Evolutionary conservation across 2,888 invertebrate species (phyloP).

Genomic region (Troglohyphantes excavatus): DNA sequence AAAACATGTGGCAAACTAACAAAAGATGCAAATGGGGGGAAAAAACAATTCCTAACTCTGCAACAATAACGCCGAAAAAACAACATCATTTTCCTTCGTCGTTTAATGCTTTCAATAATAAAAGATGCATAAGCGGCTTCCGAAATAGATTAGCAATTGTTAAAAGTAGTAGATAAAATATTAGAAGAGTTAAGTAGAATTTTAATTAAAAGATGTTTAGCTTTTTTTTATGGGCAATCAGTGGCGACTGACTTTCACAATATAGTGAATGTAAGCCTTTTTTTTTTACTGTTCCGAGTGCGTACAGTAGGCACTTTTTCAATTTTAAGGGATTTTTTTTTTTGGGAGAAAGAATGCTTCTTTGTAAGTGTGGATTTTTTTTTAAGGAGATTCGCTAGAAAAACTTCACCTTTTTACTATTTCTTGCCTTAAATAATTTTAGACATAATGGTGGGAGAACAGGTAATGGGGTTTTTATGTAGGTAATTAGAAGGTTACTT

Average conservation of each 20-base stretch:
- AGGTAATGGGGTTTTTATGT: slow-evolving; percentile 1
- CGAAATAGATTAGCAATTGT: slow-evolving; percentile 68
- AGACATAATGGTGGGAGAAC: not conserved
- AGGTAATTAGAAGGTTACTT: not conserved
- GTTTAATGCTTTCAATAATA: slow-evolving; percentile 48
- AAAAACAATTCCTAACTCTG: slow-evolving; percentile 42
- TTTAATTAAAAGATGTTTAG: slow-evolving; percentile 70
- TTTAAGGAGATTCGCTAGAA: not conserved
- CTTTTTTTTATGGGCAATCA: slow-evolving; percentile 55
- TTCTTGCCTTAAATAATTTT: not conserved
- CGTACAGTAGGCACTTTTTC: slow-evolving; percentile 21
- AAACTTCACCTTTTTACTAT: not conserved
- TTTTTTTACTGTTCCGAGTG: not conserved
- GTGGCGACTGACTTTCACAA: slow-evolving; percentile 58
- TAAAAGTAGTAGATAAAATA: slow-evolving; percentile 69
- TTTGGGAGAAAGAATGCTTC: not conserved
- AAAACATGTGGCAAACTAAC: slow-evolving; percentile 60
- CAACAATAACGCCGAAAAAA: slow-evolving; percentile 53
- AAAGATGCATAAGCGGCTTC: slow-evolving; percentile 31
- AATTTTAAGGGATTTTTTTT: slow-evolving; percentile 22
- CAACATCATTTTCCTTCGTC: slow-evolving; percentile 32
- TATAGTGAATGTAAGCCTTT: slow-evolving; percentile 22
- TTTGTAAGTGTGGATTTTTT: slow-evolving; percentile 17
- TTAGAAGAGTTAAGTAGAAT: slow-evolving; percentile 72
- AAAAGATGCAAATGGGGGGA: slow-evolving; percentile 66